Conservation (phyloP, 1,140 invertebrate species). For the Meloidogyne hapla region DNA sequence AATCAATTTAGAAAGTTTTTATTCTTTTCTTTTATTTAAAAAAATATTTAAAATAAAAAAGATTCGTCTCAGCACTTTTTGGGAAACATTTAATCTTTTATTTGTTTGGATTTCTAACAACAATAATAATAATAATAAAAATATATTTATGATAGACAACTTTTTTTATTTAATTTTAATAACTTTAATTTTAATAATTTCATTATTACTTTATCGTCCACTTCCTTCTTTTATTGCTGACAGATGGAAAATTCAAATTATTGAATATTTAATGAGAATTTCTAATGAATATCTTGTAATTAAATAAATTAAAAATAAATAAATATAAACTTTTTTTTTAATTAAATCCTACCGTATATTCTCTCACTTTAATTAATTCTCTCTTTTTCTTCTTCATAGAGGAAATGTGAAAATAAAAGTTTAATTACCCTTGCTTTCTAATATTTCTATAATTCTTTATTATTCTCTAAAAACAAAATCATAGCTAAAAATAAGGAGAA, state of each 20-base stretch:
- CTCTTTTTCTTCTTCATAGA: neutral
- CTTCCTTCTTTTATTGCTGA: slow-evolving; percentile 55
- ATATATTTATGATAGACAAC: neutral
- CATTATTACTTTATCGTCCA: slow-evolving; percentile 49
- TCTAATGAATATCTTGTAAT: slow-evolving; percentile 58
- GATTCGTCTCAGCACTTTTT: neutral
- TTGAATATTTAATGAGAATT: slow-evolving; percentile 55
- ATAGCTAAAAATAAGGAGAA: too few relatives aligned
- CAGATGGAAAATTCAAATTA: slow-evolving; percentile 51
- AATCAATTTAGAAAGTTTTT: too few relatives aligned
- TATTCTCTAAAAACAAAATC: too few relatives aligned
- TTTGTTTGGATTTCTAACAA: slow-evolving; percentile 6
- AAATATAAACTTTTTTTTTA: too few relatives aligned
- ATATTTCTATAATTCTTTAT: too few relatives aligned
- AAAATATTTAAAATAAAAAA: too few relatives aligned
- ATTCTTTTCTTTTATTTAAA: too few relatives aligned
- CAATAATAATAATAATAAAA: neutral
- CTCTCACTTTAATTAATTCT: neutral
- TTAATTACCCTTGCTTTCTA: too few relatives aligned
- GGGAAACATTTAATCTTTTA: neutral
- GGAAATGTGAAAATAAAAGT: too few relatives aligned
- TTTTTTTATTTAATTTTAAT: neutral
- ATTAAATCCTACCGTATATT: neutral
- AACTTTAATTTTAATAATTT: slow-evolving; percentile 43
- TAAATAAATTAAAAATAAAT: slow-evolving; percentile 7